phyloP scores from a whole-genome alignment of 2,113 vertebrate species.

The Oplegnathus fasciatus region DNA sequence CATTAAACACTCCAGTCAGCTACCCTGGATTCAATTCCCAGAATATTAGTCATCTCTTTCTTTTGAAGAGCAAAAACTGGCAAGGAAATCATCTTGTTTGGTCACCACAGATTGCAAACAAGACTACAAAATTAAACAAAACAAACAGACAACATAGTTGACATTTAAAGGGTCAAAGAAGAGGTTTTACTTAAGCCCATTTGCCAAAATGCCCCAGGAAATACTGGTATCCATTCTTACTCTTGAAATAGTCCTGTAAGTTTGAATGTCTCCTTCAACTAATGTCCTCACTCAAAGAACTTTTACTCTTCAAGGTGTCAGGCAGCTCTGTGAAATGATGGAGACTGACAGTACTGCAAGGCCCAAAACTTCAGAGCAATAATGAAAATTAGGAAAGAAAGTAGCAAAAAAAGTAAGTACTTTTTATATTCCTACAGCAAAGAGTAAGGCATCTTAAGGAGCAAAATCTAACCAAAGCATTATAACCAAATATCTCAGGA shows the following conservation, averaged over 20 bases:
- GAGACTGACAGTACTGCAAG: background rate
- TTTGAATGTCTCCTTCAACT: background rate
- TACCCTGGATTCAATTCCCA: background rate
- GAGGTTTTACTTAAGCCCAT: background rate
- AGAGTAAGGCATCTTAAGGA: background rate
- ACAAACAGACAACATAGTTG: background rate
- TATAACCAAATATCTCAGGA: constrained; percentile 17
- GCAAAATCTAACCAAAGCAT: constrained; percentile 6
- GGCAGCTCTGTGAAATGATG: constrained; percentile 19
- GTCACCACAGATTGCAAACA: background rate
- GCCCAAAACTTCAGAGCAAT: constrained; percentile 4
- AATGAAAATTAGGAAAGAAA: background rate
- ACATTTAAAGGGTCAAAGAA: background rate
- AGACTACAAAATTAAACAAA: background rate
- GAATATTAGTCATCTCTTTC: background rate
- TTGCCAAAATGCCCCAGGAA: background rate
- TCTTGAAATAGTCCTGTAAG: background rate
- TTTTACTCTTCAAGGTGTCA: background rate
- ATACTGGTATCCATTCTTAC: background rate
- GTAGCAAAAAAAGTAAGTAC: background rate
- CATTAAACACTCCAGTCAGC: background rate
- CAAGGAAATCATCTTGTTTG: background rate
- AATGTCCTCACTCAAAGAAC: background rate
- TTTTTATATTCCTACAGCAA: constrained; percentile 5
- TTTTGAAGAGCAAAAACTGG: background rate